A percentile compares a stretch with the other conserved stretches of the same genome.
phyloP scores from a whole-genome alignment of 1,140 invertebrate genomes.

The fruit fly (Drosophila melanogaster) region DNA sequence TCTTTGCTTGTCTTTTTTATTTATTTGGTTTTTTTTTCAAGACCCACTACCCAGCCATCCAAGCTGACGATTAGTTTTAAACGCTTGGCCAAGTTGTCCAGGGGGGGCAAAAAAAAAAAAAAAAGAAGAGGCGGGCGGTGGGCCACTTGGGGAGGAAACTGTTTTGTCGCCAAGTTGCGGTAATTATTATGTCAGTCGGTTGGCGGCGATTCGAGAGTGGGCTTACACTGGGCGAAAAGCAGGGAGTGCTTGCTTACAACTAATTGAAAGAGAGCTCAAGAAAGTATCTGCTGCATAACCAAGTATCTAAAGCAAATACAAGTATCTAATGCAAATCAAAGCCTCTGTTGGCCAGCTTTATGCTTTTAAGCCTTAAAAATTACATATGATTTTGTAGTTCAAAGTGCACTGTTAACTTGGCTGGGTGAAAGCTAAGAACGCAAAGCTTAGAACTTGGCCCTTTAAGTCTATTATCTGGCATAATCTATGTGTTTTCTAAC shows the following conservation, averaged over 20 bases:
- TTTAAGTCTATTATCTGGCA: background rate
- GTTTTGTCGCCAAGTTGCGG: conserved; percentile 71
- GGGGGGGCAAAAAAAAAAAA: background rate
- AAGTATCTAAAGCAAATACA: too few species aligned
- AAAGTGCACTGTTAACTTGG: too few species aligned
- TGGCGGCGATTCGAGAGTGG: conserved; percentile 35
- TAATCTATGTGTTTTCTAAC: background rate
- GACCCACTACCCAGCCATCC: conserved; percentile 42
- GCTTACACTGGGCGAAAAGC: conserved; percentile 10
- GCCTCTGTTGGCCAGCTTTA: too few species aligned
- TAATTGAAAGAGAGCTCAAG: too few species aligned
- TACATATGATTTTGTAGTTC: too few species aligned
- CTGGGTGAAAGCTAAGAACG: too few species aligned
- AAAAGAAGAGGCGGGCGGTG: background rate
- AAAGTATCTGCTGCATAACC: background rate
- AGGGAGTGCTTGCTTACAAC: too few species aligned
- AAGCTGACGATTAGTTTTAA: conserved; percentile 58
- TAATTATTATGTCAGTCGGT: conserved; percentile 75
- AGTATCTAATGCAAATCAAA: background rate
- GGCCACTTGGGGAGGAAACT: conserved; percentile 16
- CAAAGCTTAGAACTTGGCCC: too few species aligned
- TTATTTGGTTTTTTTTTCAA: conserved; percentile 14
- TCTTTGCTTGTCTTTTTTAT: background rate
- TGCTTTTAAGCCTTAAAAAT: too few species aligned
- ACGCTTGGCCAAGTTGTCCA: conserved; percentile 49